Evolutionary conservation across 2,888 invertebrate genomes (phyloP), one percentile per base, ranked within the genome.

Genomic region (Chaitophorus viminalis): DNA sequence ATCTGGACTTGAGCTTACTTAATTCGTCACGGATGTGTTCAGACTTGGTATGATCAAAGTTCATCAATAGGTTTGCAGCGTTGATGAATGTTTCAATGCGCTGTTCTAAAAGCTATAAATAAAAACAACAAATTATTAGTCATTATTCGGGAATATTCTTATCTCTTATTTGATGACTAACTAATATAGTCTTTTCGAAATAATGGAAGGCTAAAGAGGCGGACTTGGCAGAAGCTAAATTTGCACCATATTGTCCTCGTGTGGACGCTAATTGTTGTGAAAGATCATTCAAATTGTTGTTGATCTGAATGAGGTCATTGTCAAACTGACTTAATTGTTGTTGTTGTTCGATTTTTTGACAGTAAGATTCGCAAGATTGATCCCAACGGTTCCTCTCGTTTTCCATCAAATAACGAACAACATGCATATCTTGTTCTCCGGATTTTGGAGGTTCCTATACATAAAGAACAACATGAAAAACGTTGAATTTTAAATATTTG

Each of bases 121-220:
- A 79, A 60, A 31, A 81, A 79, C 39, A 72, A 46, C 5, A 25
- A 60, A 60, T 21, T 5, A 52, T 75, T 87, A 36, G n/a, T 78
- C 54, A 65, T 33, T 29, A 11, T 85, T 25, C 2, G 74, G 29
- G 39, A 46, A 76, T 65, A 74, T 21, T 72, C 2, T 17, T 54
- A 21, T 77, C 31, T 74, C 9, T 0, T 1, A 5, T 18, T 68
- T 21, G 29, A 68, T 76, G 17, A 87, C 88, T 92, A 92, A 96
- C 95, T 93, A 95, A 93, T 90, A 96, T 94, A 84, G 95, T 95
- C 91, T 94, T 94, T 92, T 96, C 95, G 91, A 96, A 95, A 90
- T 95, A 94, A 89, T 93, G 93, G 91, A 96, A 96, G 60, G 95
- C 94, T 90, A 94, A 92, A 11, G 95, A 94, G 76, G 94, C 94